These are phyloP conservation scores for Astreopora myriophthalma DNA, from an alignment of 64 coral and sea anemone genomes.

Conservation along the genomic window DNA sequence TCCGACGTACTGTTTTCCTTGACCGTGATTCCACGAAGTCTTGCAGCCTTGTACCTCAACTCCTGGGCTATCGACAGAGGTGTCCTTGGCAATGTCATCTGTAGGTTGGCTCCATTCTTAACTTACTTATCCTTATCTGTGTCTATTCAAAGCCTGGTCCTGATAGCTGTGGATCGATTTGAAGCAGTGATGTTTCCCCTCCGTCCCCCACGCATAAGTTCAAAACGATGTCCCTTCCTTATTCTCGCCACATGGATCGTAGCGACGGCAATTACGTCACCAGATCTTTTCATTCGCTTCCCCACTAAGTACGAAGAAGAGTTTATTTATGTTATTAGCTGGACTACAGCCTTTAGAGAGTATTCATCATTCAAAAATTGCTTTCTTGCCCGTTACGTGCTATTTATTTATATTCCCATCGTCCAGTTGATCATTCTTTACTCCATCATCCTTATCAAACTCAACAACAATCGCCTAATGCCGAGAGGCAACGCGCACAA, in stretches of 20 bases:
- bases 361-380: not conserved
- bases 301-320: not conserved
- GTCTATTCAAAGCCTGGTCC: not conserved
- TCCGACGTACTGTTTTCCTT: not conserved
- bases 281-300: not conserved
- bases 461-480: not conserved
- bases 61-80: not conserved
- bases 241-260: not conserved
- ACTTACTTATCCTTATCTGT: not conserved
- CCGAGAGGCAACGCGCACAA: not conserved
- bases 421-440: not conserved
- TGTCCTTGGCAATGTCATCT: not conserved
- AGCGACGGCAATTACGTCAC: not conserved
- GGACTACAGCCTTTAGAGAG: not conserved
- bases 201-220: not conserved
- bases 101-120: not conserved
- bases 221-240: not conserved
- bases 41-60: not conserved
- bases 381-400: not conserved
- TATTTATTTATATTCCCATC: not conserved
- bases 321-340: not conserved
- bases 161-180: not conserved
- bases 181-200: not conserved
- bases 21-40: not conserved
- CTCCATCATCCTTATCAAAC: not conserved